Base-by-base conservation (phyloP, 2,113 vertebrate species). In the Cygnus buccinator region DNA sequence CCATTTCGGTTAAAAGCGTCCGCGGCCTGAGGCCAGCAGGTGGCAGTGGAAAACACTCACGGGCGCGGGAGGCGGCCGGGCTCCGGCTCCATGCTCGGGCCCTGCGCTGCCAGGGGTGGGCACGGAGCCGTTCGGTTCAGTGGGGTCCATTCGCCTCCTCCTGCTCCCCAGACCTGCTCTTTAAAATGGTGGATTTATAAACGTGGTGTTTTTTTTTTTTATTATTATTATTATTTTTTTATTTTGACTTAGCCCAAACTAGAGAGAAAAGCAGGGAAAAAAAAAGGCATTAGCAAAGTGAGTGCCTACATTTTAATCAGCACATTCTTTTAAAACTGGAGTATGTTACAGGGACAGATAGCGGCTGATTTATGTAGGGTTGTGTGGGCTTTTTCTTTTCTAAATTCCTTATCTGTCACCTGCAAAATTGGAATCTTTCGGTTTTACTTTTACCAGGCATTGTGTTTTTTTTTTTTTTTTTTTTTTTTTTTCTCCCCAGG, bases 1-100 rank as follows among this genome's bases (percentile, higher is more conserved):
- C 31, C 28, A 35, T 76, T 59, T 50, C 83, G 25, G 16, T 35
- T 4, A 11, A 18, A 29, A 26, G 26, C 26, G 28, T 29, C 11
- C 50, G 25, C 26, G 62, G 37, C 7, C 50, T 17, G 62, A 16
- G 23, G 44, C 91, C 97, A 26, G 84, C 41, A 97, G 97, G 89
- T 97, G 97, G 96, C 95, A 91, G 57, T 73, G 20, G 55, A 94
- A 94, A 91, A 93, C 89, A 15, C 37, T 70, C 25, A 17, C 77
- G 5, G 14, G 7, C 4, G 3, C 25, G 3, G 50, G 13, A 25
- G 50, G 22, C 50, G 50, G 22, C 50, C 23, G 29, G 26, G 58
- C 52, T 3, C 3, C 37, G 1, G 17, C 50, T 25, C 48, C 19
- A 21, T 8, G 15, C 55, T 20, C 10, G 50, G 50, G 19, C 46